Percentiles rank a stretch among this genome's conserved stretches.
Conservation (phyloP, 2,113 vertebrate species). For the Grus americana region DNA sequence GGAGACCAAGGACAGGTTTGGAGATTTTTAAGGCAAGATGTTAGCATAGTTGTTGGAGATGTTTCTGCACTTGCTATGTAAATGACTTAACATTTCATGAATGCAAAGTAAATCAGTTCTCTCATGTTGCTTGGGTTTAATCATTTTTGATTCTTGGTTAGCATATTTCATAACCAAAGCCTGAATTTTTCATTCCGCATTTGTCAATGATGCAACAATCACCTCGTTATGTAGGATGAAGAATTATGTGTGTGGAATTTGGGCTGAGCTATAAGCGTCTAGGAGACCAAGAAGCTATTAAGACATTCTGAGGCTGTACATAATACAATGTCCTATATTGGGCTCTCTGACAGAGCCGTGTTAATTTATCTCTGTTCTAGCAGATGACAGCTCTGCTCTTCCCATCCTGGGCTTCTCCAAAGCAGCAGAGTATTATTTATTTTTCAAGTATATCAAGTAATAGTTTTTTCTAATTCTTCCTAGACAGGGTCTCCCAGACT, state of each 20-base stretch:
- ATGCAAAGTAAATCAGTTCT: slow-evolving; percentile 14
- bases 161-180: slow-evolving; percentile 8
- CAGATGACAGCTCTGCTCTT: slow-evolving; percentile 28
- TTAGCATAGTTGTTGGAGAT: not conserved
- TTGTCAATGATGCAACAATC: slow-evolving; percentile 43
- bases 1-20: not conserved
- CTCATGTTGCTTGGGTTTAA: not conserved
- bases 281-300: not conserved
- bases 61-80: slow-evolving; percentile 15
- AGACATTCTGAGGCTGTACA: not conserved
- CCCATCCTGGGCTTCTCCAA: not conserved
- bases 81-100: slow-evolving; percentile 18
- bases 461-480: not conserved
- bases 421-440: not conserved
- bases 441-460: not conserved
- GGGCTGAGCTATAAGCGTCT: slow-evolving; percentile 38
- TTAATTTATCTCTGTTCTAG: slow-evolving; percentile 35
- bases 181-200: not conserved
- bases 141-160: slow-evolving; percentile 44
- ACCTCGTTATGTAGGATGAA: slow-evolving; percentile 2
- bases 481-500: not conserved
- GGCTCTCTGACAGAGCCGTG: not conserved
- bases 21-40: not conserved
- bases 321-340: not conserved
- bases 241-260: slow-evolving; percentile 37